Evolutionary conservation across 92 coral and sea anemone genomes (phyloP).

Genomic region (Epizoanthus rinbou): DNA sequence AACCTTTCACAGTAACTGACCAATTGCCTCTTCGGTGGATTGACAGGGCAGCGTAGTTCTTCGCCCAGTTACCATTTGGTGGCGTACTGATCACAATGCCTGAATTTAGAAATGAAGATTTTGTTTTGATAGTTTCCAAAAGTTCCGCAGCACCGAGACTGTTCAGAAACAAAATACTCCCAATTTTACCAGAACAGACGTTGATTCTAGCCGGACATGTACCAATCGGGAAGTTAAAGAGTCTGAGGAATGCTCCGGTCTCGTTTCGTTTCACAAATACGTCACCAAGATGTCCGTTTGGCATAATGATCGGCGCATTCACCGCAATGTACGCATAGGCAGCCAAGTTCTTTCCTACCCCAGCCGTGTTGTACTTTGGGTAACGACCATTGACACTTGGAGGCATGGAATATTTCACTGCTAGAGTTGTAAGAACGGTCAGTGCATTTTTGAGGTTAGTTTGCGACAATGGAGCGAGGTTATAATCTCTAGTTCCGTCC

Average conservation of each 20-base stretch:
- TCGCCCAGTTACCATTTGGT: conserved; percentile 58
- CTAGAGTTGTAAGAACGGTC: conserved; percentile 26
- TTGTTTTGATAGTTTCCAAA: conserved; percentile 31
- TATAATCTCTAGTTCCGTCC: conserved; percentile 54
- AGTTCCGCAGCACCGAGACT: conserved; percentile 45
- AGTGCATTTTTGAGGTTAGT: conserved; percentile 37
- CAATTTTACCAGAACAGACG: conserved; percentile 36
- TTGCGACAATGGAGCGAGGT: background rate
- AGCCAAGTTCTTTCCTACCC: conserved; percentile 25
- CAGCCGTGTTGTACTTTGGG: conserved; percentile 16
- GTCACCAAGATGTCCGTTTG: conserved; percentile 12
- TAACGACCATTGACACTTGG: conserved; percentile 36
- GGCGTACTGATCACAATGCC: background rate
- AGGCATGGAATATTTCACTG: conserved; percentile 42
- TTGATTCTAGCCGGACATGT: conserved; percentile 16
- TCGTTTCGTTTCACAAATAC: background rate
- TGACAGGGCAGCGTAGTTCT: conserved; percentile 49
- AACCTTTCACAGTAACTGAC: conserved; percentile 55
- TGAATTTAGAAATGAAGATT: background rate
- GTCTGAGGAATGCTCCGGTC: conserved; percentile 26
- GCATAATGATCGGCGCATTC: conserved; percentile 19
- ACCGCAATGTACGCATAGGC: conserved; percentile 47
- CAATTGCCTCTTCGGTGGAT: conserved; percentile 55
- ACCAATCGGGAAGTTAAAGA: conserved; percentile 13
- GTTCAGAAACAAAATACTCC: conserved; percentile 35